phyloP scores from a whole-genome alignment of 2,888 invertebrate species.

The Lamellibrachia satsuma region DNA sequence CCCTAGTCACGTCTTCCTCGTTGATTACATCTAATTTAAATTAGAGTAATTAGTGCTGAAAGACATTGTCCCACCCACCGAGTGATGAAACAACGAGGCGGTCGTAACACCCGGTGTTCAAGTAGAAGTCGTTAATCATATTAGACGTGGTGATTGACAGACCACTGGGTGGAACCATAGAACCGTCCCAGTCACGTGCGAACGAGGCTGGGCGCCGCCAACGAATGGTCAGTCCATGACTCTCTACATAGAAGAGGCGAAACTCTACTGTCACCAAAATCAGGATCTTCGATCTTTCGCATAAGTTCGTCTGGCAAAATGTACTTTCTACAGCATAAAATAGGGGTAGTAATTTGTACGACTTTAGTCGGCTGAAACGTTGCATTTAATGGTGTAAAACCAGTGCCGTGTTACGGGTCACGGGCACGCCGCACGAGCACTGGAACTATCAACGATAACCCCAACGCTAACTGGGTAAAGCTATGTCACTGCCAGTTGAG shows the following conservation, averaged over 20 bases:
- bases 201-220: not conserved
- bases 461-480: too few species aligned
- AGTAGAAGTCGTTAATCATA: not conserved
- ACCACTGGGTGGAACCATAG: not conserved
- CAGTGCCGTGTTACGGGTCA: too few species aligned
- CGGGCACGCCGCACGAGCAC: too few species aligned
- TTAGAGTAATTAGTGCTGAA: not conserved
- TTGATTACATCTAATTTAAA: conserved; percentile 7
- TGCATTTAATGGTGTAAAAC: too few species aligned
- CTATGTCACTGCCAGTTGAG: too few species aligned
- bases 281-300: not conserved
- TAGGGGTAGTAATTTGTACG: not conserved
- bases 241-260: not conserved
- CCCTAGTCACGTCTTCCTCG: not conserved
- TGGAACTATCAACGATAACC: too few species aligned
- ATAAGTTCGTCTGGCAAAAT: not conserved
- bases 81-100: not conserved
- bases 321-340: not conserved
- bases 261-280: not conserved
- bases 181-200: not conserved
- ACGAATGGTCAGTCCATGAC: not conserved
- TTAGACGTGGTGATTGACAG: not conserved
- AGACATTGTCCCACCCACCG: not conserved
- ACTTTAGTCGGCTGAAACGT: not conserved
- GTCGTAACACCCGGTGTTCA: not conserved